Conservation (phyloP, 1,140 invertebrate species). For the Tetramorium alpestre region DNA sequence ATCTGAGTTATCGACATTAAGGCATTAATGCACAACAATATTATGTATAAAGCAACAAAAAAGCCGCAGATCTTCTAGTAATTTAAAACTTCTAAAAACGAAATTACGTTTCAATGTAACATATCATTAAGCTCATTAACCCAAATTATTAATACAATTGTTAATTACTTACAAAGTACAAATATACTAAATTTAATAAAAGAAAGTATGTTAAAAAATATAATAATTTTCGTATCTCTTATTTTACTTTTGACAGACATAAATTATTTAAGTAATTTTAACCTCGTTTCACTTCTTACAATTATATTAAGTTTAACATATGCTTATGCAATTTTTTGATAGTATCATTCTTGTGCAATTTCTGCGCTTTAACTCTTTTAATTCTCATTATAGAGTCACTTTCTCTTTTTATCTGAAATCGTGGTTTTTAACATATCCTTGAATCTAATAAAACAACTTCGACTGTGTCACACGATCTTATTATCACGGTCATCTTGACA, state of each 20-base stretch:
- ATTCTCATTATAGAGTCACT: not conserved
- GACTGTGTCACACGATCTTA: not conserved
- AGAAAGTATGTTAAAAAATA: not conserved
- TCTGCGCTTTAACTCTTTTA: not conserved
- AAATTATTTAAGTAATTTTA: conserved; percentile 11
- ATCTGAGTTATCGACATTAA: not conserved
- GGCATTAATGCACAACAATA: not conserved
- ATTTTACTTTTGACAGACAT: not conserved
- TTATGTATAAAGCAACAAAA: not conserved
- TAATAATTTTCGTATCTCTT: not conserved
- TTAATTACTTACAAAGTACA: not conserved
- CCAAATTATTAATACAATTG: not conserved
- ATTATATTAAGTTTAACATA: not conserved
- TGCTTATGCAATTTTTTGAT: not conserved
- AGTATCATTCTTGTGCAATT: not conserved
- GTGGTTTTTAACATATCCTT: conserved; percentile 38
- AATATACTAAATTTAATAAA: not conserved
- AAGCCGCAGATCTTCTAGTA: not conserved
- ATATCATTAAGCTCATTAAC: not conserved
- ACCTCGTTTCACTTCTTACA: not conserved
- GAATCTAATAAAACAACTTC: conserved; percentile 6
- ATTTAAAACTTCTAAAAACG: not conserved
- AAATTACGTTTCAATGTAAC: not conserved
- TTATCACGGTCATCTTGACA: conserved; percentile 9
- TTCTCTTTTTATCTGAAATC: conserved; percentile 48